Evolutionary conservation across 2,797 vertebrate genomes (phyloP).

Genomic region (Streptopelia turtur): DNA sequence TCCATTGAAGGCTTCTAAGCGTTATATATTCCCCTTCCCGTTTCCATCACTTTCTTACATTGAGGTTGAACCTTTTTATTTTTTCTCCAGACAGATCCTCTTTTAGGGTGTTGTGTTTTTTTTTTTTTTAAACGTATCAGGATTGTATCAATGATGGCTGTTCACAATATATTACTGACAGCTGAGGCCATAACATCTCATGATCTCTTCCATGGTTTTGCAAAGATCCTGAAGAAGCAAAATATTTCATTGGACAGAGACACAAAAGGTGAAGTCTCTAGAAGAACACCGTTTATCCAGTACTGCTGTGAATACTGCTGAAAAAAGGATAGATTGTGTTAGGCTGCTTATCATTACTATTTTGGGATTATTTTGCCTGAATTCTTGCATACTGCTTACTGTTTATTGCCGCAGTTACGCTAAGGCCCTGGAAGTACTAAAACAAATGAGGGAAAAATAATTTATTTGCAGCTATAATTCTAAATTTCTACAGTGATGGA

Average conservation of each 20-base stretch:
- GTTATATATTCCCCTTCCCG: background rate
- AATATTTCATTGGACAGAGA: background rate
- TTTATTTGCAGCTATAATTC: constrained; percentile 2
- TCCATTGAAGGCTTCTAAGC: background rate
- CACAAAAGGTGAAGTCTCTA: background rate
- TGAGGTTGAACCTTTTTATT: background rate
- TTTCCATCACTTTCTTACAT: background rate
- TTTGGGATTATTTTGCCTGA: constrained; percentile 1
- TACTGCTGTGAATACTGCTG: background rate
- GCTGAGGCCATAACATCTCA: background rate
- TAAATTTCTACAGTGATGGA: background rate
- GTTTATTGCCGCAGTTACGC: background rate
- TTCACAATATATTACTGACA: background rate
- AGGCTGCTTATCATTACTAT: background rate
- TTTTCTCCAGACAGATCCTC: background rate
- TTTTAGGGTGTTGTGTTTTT: background rate
- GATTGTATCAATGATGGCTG: background rate
- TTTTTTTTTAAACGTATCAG: background rate
- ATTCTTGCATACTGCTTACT: background rate
- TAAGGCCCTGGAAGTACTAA: background rate
- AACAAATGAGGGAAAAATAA: background rate
- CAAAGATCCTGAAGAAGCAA: background rate
- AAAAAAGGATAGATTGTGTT: background rate
- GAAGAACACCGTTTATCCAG: background rate
- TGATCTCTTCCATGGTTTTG: background rate